Conservation (phyloP, 1,140 invertebrate genomes). For the Chlorops oryzae region DNA sequence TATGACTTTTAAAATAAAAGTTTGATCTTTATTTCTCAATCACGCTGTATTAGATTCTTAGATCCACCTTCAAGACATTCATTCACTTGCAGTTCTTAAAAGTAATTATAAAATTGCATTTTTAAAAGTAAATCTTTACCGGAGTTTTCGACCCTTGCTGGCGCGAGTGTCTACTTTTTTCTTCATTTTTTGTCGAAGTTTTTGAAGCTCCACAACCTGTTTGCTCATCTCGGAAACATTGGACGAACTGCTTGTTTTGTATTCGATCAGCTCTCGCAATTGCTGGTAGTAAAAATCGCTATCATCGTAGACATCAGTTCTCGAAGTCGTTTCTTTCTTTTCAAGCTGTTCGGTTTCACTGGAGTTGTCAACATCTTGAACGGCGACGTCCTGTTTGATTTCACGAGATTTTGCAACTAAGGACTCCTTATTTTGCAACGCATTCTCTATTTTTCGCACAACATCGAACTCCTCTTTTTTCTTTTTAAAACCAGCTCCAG, state of each 20-base stretch:
- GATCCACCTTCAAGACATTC: too few species aligned
- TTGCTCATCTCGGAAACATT: slow-evolving; percentile 75
- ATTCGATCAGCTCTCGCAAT: slow-evolving; percentile 85
- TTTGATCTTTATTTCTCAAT: too few species aligned
- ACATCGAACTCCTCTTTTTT: slow-evolving; percentile 67
- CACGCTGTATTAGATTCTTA: too few species aligned
- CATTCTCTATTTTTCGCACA: slow-evolving; percentile 80
- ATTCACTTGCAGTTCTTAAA: too few species aligned
- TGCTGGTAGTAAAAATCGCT: slow-evolving; percentile 95
- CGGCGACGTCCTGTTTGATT: slow-evolving; percentile 48
- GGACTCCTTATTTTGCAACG: slow-evolving; percentile 69
- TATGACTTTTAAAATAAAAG: too few species aligned
- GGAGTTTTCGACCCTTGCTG: slow-evolving; percentile 84
- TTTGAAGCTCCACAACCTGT: slow-evolving; percentile 87
- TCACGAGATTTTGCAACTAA: slow-evolving; percentile 75
- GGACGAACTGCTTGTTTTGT: slow-evolving; percentile 72
- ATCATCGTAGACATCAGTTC: slow-evolving; percentile 93
- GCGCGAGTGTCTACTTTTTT: slow-evolving; percentile 84
- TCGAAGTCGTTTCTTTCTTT: too few species aligned
- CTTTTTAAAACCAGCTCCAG: slow-evolving; percentile 57
- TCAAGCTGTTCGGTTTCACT: slow-evolving; percentile 24
- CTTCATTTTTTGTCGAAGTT: slow-evolving; percentile 82
- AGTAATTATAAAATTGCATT: neutral
- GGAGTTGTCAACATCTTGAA: slow-evolving; percentile 39
- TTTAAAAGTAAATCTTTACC: slow-evolving; percentile 39